Percentiles rank a stretch among this genome's conserved stretches.
phyloP scores from a whole-genome alignment of 2,888 invertebrate genomes.

The Eledona agricola region DNA sequence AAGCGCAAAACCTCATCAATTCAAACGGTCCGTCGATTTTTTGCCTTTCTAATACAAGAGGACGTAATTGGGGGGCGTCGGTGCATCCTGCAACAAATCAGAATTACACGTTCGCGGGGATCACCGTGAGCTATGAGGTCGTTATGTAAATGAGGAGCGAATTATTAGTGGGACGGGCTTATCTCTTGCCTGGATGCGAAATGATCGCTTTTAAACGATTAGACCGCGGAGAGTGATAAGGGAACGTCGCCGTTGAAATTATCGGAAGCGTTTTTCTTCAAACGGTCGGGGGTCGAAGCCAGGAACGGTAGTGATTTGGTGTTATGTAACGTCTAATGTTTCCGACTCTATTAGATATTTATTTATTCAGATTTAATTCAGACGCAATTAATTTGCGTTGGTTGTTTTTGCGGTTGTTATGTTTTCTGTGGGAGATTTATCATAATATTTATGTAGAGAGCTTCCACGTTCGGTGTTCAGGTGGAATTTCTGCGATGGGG shows the following conservation, averaged over 20 bases:
- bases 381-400: slow-evolving; percentile 19
- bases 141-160: slow-evolving; percentile 13
- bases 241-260: too few species aligned
- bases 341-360: slow-evolving; percentile 18
- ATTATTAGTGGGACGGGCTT: slow-evolving; percentile 4
- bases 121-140: slow-evolving; percentile 5
- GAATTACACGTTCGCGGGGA: slow-evolving; percentile 3
- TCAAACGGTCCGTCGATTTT: background rate
- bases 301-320: too few species aligned
- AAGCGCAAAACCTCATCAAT: too few species aligned
- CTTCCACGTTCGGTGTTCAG: too few species aligned
- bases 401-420: background rate
- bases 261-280: too few species aligned
- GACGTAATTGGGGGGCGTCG: slow-evolving; percentile 5
- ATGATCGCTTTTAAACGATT: too few species aligned
- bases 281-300: too few species aligned
- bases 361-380: slow-evolving; percentile 26
- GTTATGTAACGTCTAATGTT: slow-evolving; percentile 18
- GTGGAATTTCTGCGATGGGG: too few species aligned
- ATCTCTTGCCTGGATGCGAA: too few species aligned
- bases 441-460: too few species aligned
- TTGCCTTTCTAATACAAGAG: too few species aligned
- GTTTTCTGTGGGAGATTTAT: slow-evolving; percentile 5
- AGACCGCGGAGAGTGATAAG: too few species aligned
- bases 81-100: slow-evolving; percentile 8